Percentiles rank a stretch among this genome's conserved stretches.
Conservation (phyloP, 2,888 invertebrate species). For the Drosophila borborema region DNA sequence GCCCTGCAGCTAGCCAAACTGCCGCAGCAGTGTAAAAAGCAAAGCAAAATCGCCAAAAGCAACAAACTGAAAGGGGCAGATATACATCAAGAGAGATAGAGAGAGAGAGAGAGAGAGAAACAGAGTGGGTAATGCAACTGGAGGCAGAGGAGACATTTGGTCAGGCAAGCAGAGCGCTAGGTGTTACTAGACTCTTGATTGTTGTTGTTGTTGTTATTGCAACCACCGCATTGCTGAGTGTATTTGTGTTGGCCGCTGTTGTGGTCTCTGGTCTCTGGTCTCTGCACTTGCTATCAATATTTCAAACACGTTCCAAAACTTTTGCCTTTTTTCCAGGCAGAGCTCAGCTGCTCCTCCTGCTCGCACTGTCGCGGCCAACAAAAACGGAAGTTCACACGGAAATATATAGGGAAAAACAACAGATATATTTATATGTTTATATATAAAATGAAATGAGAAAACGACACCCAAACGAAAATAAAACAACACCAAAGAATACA, state of each 20-base stretch:
- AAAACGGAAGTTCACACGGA: slow-evolving; percentile 83
- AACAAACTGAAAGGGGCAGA: slow-evolving; percentile 29
- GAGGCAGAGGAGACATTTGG: slow-evolving; percentile 35
- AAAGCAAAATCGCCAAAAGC: slow-evolving; percentile 60
- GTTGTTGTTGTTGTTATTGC: slow-evolving; percentile 42
- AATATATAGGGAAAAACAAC: slow-evolving; percentile 68
- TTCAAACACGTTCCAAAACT: slow-evolving; percentile 77
- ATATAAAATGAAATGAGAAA: slow-evolving; percentile 44
- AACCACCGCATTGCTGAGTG: slow-evolving; percentile 57
- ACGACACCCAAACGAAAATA: slow-evolving; percentile 51
- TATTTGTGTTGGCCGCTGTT: slow-evolving; percentile 53
- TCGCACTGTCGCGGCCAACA: slow-evolving; percentile 22
- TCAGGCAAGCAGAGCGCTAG: slow-evolving; percentile 43
- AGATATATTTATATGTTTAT: slow-evolving; percentile 6
- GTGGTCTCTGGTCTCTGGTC: slow-evolving; percentile 39
- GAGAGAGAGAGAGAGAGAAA: slow-evolving; percentile 12
- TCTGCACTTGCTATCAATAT: slow-evolving; percentile 76
- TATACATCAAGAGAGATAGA: neutral
- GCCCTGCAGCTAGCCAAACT: slow-evolving; percentile 24
- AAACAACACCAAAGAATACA: slow-evolving; percentile 51
- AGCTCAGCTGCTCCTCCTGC: neutral
- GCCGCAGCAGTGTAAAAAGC: slow-evolving; percentile 27
- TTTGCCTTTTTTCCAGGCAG: slow-evolving; percentile 63
- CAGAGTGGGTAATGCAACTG: neutral
- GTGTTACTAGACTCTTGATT: slow-evolving; percentile 65